Evolutionary conservation across 2,888 invertebrate species (phyloP).

Genomic region (Pachycephus smyrnensis): DNA sequence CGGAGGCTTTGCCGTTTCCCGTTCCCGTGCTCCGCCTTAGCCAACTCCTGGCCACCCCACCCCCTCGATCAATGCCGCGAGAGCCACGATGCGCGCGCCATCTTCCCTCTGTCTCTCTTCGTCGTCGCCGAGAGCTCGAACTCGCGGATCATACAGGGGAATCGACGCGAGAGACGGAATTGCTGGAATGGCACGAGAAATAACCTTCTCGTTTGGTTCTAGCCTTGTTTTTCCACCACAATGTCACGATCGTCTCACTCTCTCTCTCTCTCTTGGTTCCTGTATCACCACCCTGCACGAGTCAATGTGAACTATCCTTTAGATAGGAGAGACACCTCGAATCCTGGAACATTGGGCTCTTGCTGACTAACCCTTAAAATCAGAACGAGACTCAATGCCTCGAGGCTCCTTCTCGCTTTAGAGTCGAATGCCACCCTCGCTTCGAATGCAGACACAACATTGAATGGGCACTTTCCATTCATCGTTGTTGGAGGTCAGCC

Average conservation of each 20-base stretch:
- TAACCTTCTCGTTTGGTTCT: background rate
- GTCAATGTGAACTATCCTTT: background rate
- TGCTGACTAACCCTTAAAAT: background rate
- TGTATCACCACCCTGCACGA: background rate
- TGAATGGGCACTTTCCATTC: conserved; percentile 59
- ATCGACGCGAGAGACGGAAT: background rate
- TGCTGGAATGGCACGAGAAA: background rate
- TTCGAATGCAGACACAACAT: conserved; percentile 10
- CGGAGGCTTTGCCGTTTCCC: conserved; percentile 4
- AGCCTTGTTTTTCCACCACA: background rate
- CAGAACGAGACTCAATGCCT: background rate
- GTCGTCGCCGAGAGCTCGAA: background rate
- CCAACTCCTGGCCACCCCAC: conserved; percentile 46
- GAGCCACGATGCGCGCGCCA: conserved; percentile 60
- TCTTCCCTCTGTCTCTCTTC: conserved; percentile 40
- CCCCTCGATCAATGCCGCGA: conserved; percentile 64
- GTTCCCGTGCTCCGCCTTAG: conserved; percentile 26
- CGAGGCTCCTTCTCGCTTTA: background rate
- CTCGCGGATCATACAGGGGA: background rate
- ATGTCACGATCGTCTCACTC: background rate
- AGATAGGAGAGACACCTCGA: background rate
- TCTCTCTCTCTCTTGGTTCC: conserved; percentile 2
- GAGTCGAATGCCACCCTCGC: background rate
- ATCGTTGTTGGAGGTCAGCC: conserved; percentile 54
- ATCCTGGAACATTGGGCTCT: background rate